These are phyloP conservation scores for Dryomyza anilis DNA, from an alignment of 2,888 invertebrate genomes.

Conservation along the genomic window DNA sequence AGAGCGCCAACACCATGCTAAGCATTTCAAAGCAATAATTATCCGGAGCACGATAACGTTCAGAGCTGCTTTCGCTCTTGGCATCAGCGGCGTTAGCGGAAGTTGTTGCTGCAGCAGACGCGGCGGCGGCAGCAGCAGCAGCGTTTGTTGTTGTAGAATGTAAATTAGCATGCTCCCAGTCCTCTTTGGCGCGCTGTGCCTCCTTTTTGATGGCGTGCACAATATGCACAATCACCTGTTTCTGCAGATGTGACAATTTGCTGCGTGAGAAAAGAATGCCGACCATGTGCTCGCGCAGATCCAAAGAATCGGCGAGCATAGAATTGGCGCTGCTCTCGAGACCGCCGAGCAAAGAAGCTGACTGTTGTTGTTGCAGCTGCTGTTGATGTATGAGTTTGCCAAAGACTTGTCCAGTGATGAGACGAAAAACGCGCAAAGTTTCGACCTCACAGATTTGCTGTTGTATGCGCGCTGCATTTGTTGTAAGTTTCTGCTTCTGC, in stretches of 20 bases:
- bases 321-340: constrained; percentile 53
- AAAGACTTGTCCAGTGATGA: constrained; percentile 86
- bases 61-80: constrained; percentile 50
- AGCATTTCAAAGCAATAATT: constrained; percentile 99
- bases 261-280: constrained; percentile 94
- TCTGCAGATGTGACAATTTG: constrained; percentile 90
- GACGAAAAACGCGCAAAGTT: constrained; percentile 87
- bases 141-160: too few species aligned
- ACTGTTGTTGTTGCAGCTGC: constrained; percentile 35
- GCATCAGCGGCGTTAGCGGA: constrained; percentile 41
- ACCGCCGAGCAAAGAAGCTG: constrained; percentile 38
- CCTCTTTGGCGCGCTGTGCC: constrained; percentile 82
- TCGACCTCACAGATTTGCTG: constrained; percentile 89
- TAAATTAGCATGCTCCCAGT: constrained; percentile 77
- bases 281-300: constrained; percentile 93
- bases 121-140: constrained; percentile 47
- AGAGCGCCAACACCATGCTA: constrained; percentile 89
- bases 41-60: constrained; percentile 64
- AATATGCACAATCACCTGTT: constrained; percentile 89
- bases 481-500: constrained; percentile 51
- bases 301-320: constrained; percentile 65
- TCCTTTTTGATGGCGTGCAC: constrained; percentile 91
- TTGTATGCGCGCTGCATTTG: constrained; percentile 67
- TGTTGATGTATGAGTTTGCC: constrained; percentile 73
- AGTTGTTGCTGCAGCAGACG: constrained; percentile 38